Base-by-base conservation (phyloP, 2,113 vertebrate species). In the Eonycteris spelaea region DNA sequence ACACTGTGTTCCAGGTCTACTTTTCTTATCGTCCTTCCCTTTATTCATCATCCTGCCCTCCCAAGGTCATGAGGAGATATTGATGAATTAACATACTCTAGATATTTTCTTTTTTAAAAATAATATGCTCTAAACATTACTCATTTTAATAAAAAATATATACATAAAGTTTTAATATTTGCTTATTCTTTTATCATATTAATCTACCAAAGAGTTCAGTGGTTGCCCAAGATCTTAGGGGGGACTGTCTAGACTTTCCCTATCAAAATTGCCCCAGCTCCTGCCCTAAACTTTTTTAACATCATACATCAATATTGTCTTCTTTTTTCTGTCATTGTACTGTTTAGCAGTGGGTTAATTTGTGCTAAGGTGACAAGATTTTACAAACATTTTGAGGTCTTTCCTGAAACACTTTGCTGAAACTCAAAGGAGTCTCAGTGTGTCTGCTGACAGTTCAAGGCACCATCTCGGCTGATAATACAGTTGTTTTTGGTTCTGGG, bases 1-100 rank as follows among this genome's bases (percentile, higher is more conserved):
- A 45, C 15, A 11, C 2, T 55, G 0, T 8, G 4, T 55, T 73
- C 48, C 0, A 0, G 5, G 7, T 45, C 12, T 53, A 12, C 4
- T 40, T 14, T 8, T 5, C 0, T 21, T 33, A 51, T 61, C 55
- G 3, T 43, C 19, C 40, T 33, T 43, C 4, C 18, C 19, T 30
- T 30, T 63, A 14, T 2, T 30, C 22, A 13, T 59, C 18, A 61
- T 4, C 33, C 19, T 43, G 26, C 24, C 40, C 4, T 73, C 7
- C 30, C 21, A 79, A 22, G 8, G 1, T 71, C 53, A n/a, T 22
- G 9, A 38, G 53, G 14, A 2, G 38, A 45, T 65, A 53, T 4
- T 33, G 3, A 48, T 55, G 10, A 13, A 35, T 82, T 82, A 55
- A 4, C 55, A 35, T 30, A 70, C 21, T 75, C 1, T 33, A 38